These are phyloP conservation scores for Coleophora flavipennella DNA, from an alignment of 2,888 invertebrate species.

Conservation along the genomic window DNA sequence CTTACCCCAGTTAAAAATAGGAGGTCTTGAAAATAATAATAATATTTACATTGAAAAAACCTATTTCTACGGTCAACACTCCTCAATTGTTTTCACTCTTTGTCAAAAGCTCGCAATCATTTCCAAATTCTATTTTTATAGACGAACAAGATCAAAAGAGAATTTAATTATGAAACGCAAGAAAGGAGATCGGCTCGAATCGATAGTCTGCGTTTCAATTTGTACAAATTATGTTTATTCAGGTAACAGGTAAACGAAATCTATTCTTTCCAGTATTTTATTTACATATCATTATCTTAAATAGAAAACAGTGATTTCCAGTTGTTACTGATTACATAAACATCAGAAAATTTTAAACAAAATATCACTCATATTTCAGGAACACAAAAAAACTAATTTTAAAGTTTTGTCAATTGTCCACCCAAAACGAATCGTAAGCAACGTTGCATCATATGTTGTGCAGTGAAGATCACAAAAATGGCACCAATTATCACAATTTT, in stretches of 20 bases:
- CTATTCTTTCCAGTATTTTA: neutral
- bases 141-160: no score
- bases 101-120: no score
- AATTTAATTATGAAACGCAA: no score
- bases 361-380: neutral
- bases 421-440: neutral
- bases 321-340: neutral
- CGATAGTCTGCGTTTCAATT: no score
- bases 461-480: neutral
- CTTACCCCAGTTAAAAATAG: no score
- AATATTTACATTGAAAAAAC: no score
- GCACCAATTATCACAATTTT: neutral
- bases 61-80: no score
- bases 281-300: neutral
- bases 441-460: neutral
- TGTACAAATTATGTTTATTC: neutral
- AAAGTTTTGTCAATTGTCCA: neutral
- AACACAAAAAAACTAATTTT: neutral
- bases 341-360: neutral
- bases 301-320: neutral
- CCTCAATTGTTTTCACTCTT: no score
- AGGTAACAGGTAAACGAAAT: neutral
- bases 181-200: no score
- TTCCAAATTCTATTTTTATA: no score
- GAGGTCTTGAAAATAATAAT: no score